Conservation (phyloP, 1,140 invertebrate species). For the Caenorhabditis briggsae region DNA sequence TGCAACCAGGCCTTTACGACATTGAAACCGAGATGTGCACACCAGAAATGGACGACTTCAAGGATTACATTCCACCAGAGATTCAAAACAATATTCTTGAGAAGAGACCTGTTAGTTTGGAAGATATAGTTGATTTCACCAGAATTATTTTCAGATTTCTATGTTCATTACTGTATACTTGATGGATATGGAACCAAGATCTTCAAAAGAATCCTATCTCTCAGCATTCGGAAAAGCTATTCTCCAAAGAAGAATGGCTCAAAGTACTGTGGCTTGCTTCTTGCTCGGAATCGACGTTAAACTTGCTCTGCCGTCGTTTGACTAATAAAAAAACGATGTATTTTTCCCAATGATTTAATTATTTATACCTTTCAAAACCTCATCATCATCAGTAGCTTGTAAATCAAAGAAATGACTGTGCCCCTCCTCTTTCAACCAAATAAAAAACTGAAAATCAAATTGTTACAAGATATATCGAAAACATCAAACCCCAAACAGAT, state of each 20-base stretch:
- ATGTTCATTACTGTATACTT: slow-evolving; percentile 78
- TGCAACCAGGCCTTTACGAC: slow-evolving; percentile 75
- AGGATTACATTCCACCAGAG: slow-evolving; percentile 77
- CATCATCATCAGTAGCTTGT: slow-evolving; percentile 41
- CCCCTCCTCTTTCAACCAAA: neutral
- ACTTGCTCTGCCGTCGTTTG: slow-evolving; percentile 65
- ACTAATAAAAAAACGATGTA: slow-evolving; percentile 26
- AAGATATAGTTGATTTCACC: too few species aligned
- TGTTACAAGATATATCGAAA: neutral
- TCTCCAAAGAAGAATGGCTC: slow-evolving; percentile 76
- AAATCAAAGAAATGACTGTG: neutral
- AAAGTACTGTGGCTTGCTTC: slow-evolving; percentile 77
- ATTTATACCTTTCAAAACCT: neutral
- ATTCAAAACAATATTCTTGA: slow-evolving; percentile 77
- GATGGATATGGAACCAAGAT: slow-evolving; percentile 76
- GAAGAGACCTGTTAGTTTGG: slow-evolving; percentile 73
- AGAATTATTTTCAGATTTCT: slow-evolving; percentile 70
- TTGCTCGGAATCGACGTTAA: slow-evolving; percentile 76
- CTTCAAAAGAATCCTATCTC: slow-evolving; percentile 75
- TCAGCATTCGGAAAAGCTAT: slow-evolving; percentile 77
- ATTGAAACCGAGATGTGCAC: slow-evolving; percentile 78
- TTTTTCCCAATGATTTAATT: neutral
- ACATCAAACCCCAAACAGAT: slow-evolving; percentile 15
- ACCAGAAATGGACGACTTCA: slow-evolving; percentile 77
- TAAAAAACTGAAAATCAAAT: slow-evolving; percentile 24